phyloP scores from a whole-genome alignment of 2,113 vertebrate species.

The Alligator mississippiensis region DNA sequence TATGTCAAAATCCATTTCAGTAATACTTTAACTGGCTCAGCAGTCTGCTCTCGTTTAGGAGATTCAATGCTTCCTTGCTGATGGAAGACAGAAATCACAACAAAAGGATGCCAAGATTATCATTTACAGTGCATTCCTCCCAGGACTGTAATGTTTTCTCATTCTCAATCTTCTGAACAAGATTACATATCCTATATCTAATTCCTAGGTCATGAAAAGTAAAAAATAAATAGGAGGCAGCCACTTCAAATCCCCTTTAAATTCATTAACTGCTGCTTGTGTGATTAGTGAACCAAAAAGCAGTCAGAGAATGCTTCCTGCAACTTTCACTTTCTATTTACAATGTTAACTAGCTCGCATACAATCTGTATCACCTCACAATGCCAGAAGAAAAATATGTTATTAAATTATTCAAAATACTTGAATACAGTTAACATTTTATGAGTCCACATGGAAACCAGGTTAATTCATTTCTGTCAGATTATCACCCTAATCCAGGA shows the following conservation, averaged over 20 bases:
- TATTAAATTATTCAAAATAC: constrained; percentile 49
- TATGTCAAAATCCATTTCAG: constrained; percentile 59
- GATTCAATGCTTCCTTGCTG: constrained; percentile 56
- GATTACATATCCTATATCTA: not conserved
- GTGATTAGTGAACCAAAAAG: not conserved
- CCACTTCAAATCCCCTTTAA: constrained; percentile 24
- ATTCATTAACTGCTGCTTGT: constrained; percentile 51
- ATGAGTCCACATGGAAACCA: constrained; percentile 12
- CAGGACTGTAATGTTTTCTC: constrained; percentile 46
- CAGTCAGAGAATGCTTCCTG: not conserved
- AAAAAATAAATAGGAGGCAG: constrained; percentile 42
- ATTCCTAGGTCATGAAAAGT: constrained; percentile 40
- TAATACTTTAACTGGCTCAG: constrained; percentile 33
- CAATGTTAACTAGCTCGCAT: not conserved
- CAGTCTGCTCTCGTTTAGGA: constrained; percentile 43
- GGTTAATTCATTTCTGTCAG: constrained; percentile 46
- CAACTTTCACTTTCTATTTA: not conserved
- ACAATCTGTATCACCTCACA: not conserved
- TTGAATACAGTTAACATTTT: constrained; percentile 31
- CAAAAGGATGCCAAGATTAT: constrained; percentile 32
- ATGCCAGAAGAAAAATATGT: not conserved
- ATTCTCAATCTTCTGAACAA: constrained; percentile 42
- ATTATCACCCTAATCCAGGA: constrained; percentile 57
- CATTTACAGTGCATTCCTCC: constrained; percentile 48
- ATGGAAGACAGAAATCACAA: constrained; percentile 60